Percentiles rank a stretch among this genome's conserved stretches.
phyloP scores from a whole-genome alignment of 2,888 invertebrate genomes.

The Nomada fucata region DNA sequence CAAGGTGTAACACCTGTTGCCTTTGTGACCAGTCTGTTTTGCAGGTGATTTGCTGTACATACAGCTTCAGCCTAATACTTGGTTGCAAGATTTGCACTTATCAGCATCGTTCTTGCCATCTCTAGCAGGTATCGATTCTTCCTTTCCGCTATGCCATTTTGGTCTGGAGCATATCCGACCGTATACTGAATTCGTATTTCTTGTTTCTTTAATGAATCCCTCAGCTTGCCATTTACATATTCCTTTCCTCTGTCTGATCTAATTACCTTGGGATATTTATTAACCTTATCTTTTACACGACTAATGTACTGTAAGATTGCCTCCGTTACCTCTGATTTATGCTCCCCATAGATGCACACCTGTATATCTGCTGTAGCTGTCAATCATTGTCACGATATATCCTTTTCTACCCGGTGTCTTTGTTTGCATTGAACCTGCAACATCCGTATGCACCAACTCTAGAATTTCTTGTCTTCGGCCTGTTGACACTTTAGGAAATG shows the following conservation, averaged over 20 bases:
- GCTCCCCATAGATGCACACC: background rate
- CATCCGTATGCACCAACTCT: conserved; percentile 72
- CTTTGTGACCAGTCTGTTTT: background rate
- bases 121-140: conserved; percentile 17
- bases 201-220: background rate
- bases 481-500: conserved; percentile 12
- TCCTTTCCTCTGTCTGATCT: conserved; percentile 57
- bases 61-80: conserved; percentile 21
- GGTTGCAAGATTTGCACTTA: background rate
- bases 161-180: conserved; percentile 41
- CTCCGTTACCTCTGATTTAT: background rate
- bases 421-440: conserved; percentile 66
- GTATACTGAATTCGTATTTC: conserved; percentile 51
- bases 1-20: too few relatives aligned
- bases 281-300: conserved; percentile 31
- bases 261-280: conserved; percentile 34
- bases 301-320: conserved; percentile 45
- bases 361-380: conserved; percentile 73
- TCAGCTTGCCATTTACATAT: conserved; percentile 41
- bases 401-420: conserved; percentile 67
- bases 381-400: conserved; percentile 74
- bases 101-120: conserved; percentile 9
- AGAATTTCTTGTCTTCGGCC: conserved; percentile 31
- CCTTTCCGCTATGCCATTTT: conserved; percentile 24
- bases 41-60: conserved; percentile 18